Base-by-base conservation (phyloP, 1,140 invertebrate genomes). In the Drosophila ercepeae region DNA sequence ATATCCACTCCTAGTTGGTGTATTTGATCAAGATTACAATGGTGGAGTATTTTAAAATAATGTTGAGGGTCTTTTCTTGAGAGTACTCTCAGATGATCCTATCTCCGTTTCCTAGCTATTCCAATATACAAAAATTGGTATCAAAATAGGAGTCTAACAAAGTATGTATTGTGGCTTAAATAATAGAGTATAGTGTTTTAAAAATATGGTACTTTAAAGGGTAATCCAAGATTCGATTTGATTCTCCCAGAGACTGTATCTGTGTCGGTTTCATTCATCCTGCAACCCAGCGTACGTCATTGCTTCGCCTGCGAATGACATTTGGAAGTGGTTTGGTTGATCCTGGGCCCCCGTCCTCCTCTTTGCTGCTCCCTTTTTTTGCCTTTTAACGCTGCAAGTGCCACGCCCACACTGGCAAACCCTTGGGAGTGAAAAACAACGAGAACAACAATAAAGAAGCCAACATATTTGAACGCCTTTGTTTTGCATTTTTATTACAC, bases 401-500 rank as follows among this genome's bases (percentile, higher is more conserved):
- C 67, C 81, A 81, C 81, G 81, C 81, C 81, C 76, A 68, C 59
- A 51, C 57, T 42, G 51, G 21, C 49, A 34, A 46, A 13, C 51
- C 42, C 59, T 41, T 29, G 59, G n/a, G 18, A 51, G 39, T 34
- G 39, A 21, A 19, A 16, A 32, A 36, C 23, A 67, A 46, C 25
- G 45, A 45, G 18, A 39, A 39, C 13, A 39, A 39, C 25, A 55
- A 50, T 8, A 25, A 48, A 19, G 21, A 64, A 76, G 46, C 51
- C 25, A 71, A 86, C 72, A 76, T 86, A 81, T 86, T 84, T 86
- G 76, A 55, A 61, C 72, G 81, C 63, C 84, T 86, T 86, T 84
- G 81, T 84, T 84, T 86, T 84, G 76, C 76, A 84, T 86, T 84
- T 84, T 86, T 84, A 76, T 84, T 84, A 59, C 46, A 58, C 51